Conservation (phyloP, 2,113 vertebrate genomes). For the Platysternon megacephalum region DNA sequence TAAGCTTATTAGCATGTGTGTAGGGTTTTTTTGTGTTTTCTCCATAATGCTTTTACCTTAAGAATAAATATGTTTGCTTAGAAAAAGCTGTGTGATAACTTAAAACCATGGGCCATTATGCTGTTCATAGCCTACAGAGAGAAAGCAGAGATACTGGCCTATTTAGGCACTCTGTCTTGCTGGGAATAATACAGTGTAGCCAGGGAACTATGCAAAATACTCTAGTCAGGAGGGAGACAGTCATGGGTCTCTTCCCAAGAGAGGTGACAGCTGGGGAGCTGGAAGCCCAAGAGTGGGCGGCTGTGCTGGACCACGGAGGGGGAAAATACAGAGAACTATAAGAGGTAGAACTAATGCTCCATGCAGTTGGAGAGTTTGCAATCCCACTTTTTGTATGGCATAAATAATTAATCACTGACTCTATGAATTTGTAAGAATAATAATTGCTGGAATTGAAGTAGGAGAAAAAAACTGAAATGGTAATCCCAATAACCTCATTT, state of each 20-base stretch:
- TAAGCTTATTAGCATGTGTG: too few relatives aligned
- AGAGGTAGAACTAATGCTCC: background rate
- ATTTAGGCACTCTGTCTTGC: background rate
- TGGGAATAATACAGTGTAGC: background rate
- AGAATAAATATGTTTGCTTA: too few relatives aligned
- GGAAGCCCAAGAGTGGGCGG: background rate
- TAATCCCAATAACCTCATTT: background rate
- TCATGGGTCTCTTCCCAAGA: background rate
- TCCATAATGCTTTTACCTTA: too few relatives aligned
- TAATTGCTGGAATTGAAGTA: background rate
- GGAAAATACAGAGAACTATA: fast-evolving
- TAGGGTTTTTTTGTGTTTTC: too few relatives aligned
- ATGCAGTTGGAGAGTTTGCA: background rate
- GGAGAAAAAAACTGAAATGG: background rate
- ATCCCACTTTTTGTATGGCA: background rate
- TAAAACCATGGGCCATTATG: background rate
- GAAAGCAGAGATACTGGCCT: background rate
- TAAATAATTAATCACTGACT: background rate
- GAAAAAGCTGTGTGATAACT: background rate
- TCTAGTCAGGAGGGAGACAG: background rate
- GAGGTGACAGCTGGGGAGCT: background rate
- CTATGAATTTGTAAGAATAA: fast-evolving
- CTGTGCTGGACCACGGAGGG: background rate
- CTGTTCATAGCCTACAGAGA: background rate
- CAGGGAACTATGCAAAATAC: background rate